Conservation (phyloP, 1,140 invertebrate genomes). For the Panagrolaimus sp. region DNA sequence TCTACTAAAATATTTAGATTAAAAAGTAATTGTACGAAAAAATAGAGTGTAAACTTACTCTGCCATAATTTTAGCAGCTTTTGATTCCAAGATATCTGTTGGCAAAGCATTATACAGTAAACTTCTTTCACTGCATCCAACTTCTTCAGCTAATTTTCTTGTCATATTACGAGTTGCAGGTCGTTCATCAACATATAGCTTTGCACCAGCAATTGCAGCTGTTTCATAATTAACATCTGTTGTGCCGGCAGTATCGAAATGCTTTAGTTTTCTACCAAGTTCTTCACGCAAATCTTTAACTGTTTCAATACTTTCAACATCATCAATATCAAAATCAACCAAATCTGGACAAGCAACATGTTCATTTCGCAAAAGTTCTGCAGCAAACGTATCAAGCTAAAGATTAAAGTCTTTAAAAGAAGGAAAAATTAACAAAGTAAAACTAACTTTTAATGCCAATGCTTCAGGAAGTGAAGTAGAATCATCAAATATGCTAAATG, state of each 20-base stretch:
- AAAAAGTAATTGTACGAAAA: background rate
- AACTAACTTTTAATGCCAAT: too few species aligned
- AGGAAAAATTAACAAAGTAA: too few species aligned
- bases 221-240: constrained; percentile 6
- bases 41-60: background rate
- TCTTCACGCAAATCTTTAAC: background rate
- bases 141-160: background rate
- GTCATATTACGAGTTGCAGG: constrained; percentile 1
- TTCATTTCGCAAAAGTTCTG: background rate
- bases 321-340: constrained; percentile 2
- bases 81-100: background rate
- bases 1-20: background rate
- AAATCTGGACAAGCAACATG: constrained; percentile 1
- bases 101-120: background rate
- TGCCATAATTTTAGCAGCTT: background rate
- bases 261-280: background rate
- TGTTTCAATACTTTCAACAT: background rate
- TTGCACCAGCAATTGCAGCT: constrained; percentile 6
- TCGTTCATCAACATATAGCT: background rate
- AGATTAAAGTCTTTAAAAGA: background rate
- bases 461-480: too few species aligned
- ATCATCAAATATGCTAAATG: too few species aligned
- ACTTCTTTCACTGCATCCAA: background rate
- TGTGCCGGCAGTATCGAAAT: background rate
- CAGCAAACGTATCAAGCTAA: background rate